Percentiles rank a stretch among this genome's conserved stretches.
Evolutionary conservation across 1,140 invertebrate genomes (phyloP).

Genomic region (Campodea augens): DNA sequence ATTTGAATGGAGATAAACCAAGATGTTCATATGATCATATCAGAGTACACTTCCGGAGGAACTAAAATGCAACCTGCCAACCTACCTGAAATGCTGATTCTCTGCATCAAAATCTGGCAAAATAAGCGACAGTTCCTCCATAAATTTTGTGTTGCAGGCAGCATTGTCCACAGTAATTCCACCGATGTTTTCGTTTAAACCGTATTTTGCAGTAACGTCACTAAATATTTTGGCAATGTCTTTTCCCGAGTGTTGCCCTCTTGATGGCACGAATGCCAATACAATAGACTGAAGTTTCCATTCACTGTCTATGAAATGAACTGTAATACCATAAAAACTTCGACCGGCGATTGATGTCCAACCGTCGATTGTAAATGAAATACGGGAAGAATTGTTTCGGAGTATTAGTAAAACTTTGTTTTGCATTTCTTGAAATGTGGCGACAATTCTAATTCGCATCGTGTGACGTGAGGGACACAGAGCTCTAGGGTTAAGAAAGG

Average conservation of each 20-base stretch:
- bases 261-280: constrained; percentile 20
- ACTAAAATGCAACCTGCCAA: too few relatives aligned
- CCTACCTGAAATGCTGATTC: constrained; percentile 16
- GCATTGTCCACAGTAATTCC: constrained; percentile 16
- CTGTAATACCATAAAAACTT: constrained; percentile 19
- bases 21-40: too few relatives aligned
- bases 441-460: constrained; percentile 17
- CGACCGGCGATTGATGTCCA: constrained; percentile 18
- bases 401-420: constrained; percentile 9
- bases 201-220: constrained; percentile 16
- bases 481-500: constrained; percentile 17
- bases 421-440: constrained; percentile 9
- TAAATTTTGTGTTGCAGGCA: constrained; percentile 14
- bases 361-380: constrained; percentile 21
- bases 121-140: constrained; percentile 11
- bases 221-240: constrained; percentile 20
- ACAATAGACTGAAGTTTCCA: constrained; percentile 18
- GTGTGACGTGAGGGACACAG: constrained; percentile 16
- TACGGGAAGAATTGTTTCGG: constrained; percentile 13
- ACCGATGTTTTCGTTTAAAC: constrained; percentile 18
- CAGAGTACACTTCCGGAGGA: too few relatives aligned
- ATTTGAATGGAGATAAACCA: too few relatives aligned
- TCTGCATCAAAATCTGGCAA: constrained; percentile 13
- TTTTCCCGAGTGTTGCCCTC: constrained; percentile 18
- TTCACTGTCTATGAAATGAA: constrained; percentile 20